Evolutionary conservation across 35 echinoderm and acorn worm genomes (phyloP).

Genomic region (Hemicentrotus pulcherrimus): DNA sequence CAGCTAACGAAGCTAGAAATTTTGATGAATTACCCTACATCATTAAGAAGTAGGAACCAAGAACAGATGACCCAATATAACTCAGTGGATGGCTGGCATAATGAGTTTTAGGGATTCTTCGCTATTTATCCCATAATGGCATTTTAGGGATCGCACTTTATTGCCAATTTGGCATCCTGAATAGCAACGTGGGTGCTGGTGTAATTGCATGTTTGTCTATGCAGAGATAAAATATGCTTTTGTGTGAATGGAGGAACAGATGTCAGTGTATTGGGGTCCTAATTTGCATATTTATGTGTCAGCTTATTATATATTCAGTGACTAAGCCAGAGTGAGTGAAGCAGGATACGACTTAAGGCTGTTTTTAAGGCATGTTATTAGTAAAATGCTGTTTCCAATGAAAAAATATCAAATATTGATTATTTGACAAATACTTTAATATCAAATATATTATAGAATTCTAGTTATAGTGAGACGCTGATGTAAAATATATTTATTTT

Average conservation of each 20-base stretch:
- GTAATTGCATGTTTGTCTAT: constrained; percentile 30
- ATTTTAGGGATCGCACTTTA: background rate
- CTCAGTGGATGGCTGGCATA: background rate
- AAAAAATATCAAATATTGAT: too few relatives aligned
- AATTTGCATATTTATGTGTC: background rate
- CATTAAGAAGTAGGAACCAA: background rate
- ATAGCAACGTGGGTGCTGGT: background rate
- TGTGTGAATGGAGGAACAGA: background rate
- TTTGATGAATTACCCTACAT: background rate
- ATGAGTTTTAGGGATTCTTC: background rate
- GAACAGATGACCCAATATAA: background rate
- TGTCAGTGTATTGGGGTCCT: background rate
- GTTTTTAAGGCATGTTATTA: too few relatives aligned
- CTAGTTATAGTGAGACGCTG: too few relatives aligned
- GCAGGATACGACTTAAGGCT: too few relatives aligned
- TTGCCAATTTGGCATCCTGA: background rate
- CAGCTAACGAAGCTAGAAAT: background rate
- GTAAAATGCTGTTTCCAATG: too few relatives aligned
- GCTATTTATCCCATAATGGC: background rate
- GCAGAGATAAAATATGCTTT: background rate
- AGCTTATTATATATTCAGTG: background rate
- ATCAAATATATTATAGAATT: too few relatives aligned
- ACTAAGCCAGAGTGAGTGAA: background rate
- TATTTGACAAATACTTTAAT: too few relatives aligned
- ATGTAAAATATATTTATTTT: too few relatives aligned